phyloP scores from a whole-genome alignment of 2,888 invertebrate genomes.

The Drosophila kambysellisi region DNA sequence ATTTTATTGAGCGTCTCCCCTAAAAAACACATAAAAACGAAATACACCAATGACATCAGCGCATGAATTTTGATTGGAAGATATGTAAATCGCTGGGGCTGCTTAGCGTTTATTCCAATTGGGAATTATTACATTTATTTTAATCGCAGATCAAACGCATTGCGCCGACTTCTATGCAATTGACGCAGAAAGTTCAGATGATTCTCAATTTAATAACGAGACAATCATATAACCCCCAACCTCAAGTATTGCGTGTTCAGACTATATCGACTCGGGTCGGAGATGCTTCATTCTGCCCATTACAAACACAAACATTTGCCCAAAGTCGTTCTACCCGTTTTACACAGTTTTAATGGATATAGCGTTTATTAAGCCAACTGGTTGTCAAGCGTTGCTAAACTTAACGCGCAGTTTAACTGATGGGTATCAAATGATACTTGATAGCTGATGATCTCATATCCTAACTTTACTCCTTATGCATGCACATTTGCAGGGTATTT shows the following conservation, averaged over 20 bases:
- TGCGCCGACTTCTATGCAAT: constrained; percentile 26
- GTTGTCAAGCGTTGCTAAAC: neutral
- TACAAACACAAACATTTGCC: neutral
- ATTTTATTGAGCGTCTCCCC: neutral
- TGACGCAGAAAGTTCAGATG: constrained; percentile 27
- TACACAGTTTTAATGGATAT: neutral
- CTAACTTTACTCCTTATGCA: neutral
- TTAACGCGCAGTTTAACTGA: constrained; percentile 5
- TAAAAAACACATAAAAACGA: neutral
- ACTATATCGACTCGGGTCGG: neutral
- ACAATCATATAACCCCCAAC: neutral
- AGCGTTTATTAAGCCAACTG: neutral
- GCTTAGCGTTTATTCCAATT: constrained; percentile 12
- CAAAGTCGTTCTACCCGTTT: neutral
- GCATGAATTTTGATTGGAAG: constrained; percentile 15
- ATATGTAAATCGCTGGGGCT: constrained; percentile 13
- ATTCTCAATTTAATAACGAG: neutral
- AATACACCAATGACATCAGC: constrained; percentile 53
- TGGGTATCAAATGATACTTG: neutral
- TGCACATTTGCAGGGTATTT: neutral
- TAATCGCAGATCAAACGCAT: constrained; percentile 31
- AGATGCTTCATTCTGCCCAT: neutral
- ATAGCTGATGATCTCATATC: neutral
- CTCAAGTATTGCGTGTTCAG: no score
- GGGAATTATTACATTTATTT: constrained; percentile 1